Percentiles rank a stretch among this genome's conserved stretches.
Conservation (phyloP, 2,113 vertebrate genomes). For the Romanogobio albipinnatus region DNA sequence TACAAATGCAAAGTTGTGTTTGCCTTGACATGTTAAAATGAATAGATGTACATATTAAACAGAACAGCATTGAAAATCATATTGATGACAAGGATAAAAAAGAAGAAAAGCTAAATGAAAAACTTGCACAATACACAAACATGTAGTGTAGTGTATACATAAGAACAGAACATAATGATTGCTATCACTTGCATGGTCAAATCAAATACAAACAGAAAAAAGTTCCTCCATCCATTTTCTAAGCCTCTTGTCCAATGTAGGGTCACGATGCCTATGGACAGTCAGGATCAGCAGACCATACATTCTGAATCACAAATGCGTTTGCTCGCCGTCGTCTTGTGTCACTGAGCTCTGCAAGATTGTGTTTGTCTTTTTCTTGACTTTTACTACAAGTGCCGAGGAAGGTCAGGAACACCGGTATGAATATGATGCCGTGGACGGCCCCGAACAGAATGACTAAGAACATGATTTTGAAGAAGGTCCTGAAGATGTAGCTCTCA, state of each 20-base stretch:
- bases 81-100: not conserved
- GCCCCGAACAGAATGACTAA: constrained; percentile 50
- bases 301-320: not conserved
- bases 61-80: not conserved
- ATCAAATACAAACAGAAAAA: not conserved
- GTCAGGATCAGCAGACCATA: not conserved
- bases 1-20: not conserved
- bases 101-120: not conserved
- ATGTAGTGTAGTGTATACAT: not conserved
- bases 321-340: too few relatives aligned
- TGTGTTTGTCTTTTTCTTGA: too few relatives aligned
- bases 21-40: not conserved
- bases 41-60: not conserved
- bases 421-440: constrained; percentile 66
- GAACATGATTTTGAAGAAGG: constrained; percentile 75
- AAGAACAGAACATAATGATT: not conserved
- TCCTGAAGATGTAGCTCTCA: constrained; percentile 66
- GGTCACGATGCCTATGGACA: not conserved
- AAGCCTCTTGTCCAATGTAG: not conserved
- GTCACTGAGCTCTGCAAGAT: not conserved
- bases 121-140: not conserved
- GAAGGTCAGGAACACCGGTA: constrained; percentile 64
- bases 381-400: constrained; percentile 20
- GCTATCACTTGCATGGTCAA: not conserved
- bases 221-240: not conserved